Percentiles rank a stretch among this genome's conserved stretches.
phyloP scores from a whole-genome alignment of 1,140 invertebrate genomes.

The Pinna nobilis region DNA sequence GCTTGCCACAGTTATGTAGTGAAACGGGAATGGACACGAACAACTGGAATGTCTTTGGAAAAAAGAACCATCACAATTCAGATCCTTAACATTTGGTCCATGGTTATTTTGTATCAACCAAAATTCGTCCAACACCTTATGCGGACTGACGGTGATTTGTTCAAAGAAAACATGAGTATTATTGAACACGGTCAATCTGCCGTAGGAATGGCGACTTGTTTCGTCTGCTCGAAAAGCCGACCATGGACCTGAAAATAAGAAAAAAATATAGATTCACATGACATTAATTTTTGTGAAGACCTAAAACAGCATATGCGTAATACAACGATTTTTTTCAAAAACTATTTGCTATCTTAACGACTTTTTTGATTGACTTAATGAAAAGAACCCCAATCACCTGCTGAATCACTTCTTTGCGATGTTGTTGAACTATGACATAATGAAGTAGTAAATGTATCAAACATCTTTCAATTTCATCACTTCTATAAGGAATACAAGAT shows the following conservation, averaged over 20 bases:
- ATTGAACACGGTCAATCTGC: constrained; percentile 87
- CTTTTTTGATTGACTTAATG: too few species aligned
- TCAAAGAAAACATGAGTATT: constrained; percentile 90
- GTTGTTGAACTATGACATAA: too few species aligned
- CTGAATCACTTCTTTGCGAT: too few species aligned
- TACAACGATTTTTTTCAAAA: too few species aligned
- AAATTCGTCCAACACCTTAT: constrained; percentile 39
- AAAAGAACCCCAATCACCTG: too few species aligned
- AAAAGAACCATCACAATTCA: constrained; percentile 18
- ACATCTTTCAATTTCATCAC: too few species aligned
- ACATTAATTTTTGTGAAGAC: too few species aligned
- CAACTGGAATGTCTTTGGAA: constrained; percentile 11
- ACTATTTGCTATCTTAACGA: too few species aligned
- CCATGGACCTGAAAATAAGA: constrained; percentile 78
- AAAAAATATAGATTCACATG: too few species aligned
- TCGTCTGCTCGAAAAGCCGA: constrained; percentile 85
- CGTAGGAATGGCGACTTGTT: constrained; percentile 84
- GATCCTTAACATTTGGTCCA: constrained; percentile 32
- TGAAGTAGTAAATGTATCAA: too few species aligned
- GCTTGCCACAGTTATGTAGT: constrained; percentile 19
- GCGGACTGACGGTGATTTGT: constrained; percentile 84
- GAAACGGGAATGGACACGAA: constrained; percentile 39
- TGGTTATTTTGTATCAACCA: constrained; percentile 50
- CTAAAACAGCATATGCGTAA: too few species aligned
- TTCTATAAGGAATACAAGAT: too few species aligned